Base-by-base conservation (phyloP, 2,797 vertebrate species). In the Pagetopsis macropterus region DNA sequence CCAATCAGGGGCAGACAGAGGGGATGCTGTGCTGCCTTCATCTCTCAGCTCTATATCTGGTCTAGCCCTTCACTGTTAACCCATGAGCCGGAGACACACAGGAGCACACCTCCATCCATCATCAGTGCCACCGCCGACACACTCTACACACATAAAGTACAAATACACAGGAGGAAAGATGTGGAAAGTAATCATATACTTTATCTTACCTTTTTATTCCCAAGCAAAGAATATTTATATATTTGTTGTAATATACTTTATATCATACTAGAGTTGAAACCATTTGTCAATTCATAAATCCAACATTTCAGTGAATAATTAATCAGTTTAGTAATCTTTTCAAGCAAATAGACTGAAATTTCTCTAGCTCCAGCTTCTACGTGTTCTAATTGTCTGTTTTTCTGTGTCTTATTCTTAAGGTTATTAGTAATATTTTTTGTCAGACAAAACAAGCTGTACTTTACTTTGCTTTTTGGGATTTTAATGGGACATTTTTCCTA, bases 1-100 rank as follows among this genome's bases (percentile, higher is more conserved):
- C 87, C 77, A 74, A 87, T 88, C 41, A 76, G 76, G 76, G 70
- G 75, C 84, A 88, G 80, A 93, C 89, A 90, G 88, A 92, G 79
- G 76, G 66, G 82, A 89, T 70, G 77, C 82, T 92, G 83, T 88
- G 45, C 80, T 81, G 81, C 86, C 86, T 87, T 88, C 82, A 87
- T 88, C 85, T 88, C 80, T 79, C 75, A 57, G 64, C 82, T 90
- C 87, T 85, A 78, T 86, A 90, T 90, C 84, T 83, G 82, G 68
- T 85, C 61, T 17, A 70, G 60, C 61, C 78, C 64, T 15, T 54
- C 59, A 81, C 65, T 21, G 78, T 87, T 87, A 87, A 84, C 75
- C 82, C 84, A 57, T 52, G 65, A 79, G 79, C 37, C 16, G 58
- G 61, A 81, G 69, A 84, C 49, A 9, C 21, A 51, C 44, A 33